Conservation (phyloP, 2,797 vertebrate species). For the Podargus strigoides region DNA sequence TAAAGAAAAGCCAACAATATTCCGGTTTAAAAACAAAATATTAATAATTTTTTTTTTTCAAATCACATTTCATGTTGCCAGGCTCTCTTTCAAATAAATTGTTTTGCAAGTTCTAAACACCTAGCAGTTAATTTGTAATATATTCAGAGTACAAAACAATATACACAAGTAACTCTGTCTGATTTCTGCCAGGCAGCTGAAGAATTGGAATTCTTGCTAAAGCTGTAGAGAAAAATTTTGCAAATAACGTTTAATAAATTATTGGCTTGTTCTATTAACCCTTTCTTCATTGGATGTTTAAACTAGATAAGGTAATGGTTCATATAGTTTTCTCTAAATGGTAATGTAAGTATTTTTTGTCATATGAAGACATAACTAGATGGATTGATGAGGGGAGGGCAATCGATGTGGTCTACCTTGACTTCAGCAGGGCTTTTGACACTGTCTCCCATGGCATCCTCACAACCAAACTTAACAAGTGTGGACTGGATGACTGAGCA, state of each 20-base stretch:
- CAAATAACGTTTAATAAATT: background rate
- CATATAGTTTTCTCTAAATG: background rate
- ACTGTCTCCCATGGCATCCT: no score
- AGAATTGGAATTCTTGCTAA: background rate
- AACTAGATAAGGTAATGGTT: background rate
- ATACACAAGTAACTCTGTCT: background rate
- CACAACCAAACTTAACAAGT: no score
- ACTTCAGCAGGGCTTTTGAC: no score
- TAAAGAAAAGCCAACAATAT: slow-evolving; percentile 39
- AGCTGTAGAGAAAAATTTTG: background rate
- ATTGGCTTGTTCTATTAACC: background rate
- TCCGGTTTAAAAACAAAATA: slow-evolving; percentile 9
- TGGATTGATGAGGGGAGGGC: no score
- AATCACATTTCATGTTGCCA: background rate
- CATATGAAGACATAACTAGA: no score
- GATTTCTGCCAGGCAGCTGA: slow-evolving; percentile 7
- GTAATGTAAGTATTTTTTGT: background rate
- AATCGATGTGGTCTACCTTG: no score
- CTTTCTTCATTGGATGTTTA: background rate
- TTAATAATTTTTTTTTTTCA: background rate
- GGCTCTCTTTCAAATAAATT: slow-evolving; percentile 13
- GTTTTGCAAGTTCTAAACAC: slow-evolving; percentile 18
- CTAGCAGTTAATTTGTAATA: slow-evolving; percentile 61
- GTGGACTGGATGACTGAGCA: no score
- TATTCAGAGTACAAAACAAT: slow-evolving; percentile 11